phyloP scores from a whole-genome alignment of 2,113 vertebrate genomes.

The Speoplatyrhinus poulsoni region DNA sequence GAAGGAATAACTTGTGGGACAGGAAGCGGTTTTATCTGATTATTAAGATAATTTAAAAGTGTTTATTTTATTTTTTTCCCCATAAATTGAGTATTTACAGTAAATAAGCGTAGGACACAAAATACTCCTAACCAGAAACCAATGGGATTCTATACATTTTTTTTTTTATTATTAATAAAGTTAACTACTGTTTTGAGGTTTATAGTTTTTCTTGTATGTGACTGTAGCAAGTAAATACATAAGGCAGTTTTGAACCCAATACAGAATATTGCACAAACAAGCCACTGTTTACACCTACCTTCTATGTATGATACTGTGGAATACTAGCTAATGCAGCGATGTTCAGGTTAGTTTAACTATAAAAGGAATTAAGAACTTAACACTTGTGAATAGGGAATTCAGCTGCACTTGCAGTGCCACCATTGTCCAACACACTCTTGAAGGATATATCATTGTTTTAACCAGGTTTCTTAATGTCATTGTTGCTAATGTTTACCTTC shows the following conservation, averaged over 20 bases:
- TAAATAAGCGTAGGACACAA: too few species aligned
- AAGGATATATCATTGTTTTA: slow-evolving; percentile 16
- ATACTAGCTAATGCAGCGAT: too few species aligned
- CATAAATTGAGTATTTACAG: not conserved
- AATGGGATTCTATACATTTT: not conserved
- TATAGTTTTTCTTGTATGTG: not conserved
- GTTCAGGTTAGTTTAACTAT: too few species aligned
- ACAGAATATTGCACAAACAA: not conserved
- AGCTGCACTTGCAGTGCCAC: slow-evolving; percentile 28
- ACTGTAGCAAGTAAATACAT: not conserved
- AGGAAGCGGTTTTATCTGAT: too few species aligned
- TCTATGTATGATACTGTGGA: slow-evolving; percentile 24
- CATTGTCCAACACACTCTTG: slow-evolving; percentile 23
- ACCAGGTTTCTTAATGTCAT: not conserved
- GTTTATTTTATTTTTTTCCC: not conserved
- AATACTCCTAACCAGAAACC: not conserved
- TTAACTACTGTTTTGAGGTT: too few species aligned
- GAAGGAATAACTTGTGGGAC: too few species aligned
- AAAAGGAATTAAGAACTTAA: not conserved
- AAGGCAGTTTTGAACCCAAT: not conserved
- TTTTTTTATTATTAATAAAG: too few species aligned
- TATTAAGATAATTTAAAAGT: not conserved
- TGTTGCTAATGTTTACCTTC: too few species aligned
- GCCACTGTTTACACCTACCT: not conserved
- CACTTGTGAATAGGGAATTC: slow-evolving; percentile 11